Conservation (phyloP, 2,797 vertebrate genomes). For the Adelosebastes latens region DNA sequence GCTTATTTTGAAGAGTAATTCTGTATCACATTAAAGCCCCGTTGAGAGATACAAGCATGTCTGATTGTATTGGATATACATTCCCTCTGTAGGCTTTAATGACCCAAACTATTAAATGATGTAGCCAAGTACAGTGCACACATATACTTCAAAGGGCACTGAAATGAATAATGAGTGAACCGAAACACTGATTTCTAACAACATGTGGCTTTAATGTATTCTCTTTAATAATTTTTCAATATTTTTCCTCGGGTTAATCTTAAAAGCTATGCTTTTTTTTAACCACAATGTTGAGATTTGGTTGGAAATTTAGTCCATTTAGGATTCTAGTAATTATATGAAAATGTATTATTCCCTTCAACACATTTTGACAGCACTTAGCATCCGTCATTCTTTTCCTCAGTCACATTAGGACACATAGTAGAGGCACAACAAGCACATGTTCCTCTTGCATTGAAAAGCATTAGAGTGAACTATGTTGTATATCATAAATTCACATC, state of each 20-base stretch:
- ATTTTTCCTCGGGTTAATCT: conserved; percentile 28
- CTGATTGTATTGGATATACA: not conserved
- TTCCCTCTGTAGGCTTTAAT: not conserved
- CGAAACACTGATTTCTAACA: conserved; percentile 43
- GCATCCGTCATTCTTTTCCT: conserved; percentile 10
- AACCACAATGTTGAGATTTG: conserved; percentile 34
- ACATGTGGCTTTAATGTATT: conserved; percentile 47
- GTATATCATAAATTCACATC: conserved; percentile 4
- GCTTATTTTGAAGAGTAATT: not conserved
- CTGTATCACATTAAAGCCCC: not conserved
- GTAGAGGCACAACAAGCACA: not conserved
- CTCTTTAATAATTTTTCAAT: conserved; percentile 31
- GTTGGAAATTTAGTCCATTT: conserved; percentile 30
- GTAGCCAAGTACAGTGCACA: conserved; percentile 11
- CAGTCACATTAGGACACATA: not conserved
- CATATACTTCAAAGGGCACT: conserved; percentile 49
- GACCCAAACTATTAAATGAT: conserved; percentile 41
- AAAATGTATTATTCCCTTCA: conserved; percentile 30
- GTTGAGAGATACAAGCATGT: not conserved
- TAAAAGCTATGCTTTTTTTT: conserved; percentile 50
- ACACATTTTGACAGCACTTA: conserved; percentile 43
- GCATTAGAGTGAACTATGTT: not conserved
- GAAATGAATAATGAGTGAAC: conserved; percentile 46
- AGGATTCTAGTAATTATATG: conserved; percentile 33
- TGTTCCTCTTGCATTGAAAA: not conserved